These are phyloP conservation scores for Cephalotes varians DNA, from an alignment of 2,888 invertebrate species.

Conservation along the genomic window DNA sequence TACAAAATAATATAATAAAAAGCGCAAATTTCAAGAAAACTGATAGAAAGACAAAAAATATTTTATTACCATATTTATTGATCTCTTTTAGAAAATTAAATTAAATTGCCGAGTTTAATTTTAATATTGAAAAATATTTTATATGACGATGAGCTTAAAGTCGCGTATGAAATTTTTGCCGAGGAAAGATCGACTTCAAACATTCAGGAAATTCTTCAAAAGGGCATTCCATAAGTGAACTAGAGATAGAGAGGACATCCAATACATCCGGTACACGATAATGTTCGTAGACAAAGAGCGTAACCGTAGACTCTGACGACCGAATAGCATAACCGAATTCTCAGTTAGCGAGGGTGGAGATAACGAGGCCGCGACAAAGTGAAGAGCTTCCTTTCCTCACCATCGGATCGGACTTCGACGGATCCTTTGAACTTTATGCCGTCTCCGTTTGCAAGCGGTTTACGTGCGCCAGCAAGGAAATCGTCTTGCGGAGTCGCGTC, in stretches of 20 bases:
- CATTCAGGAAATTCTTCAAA: background rate
- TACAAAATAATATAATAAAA: background rate
- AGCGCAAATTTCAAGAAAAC: background rate
- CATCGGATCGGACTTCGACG: constrained; percentile 51
- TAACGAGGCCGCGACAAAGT: constrained; percentile 41
- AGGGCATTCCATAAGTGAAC: background rate
- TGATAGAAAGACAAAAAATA: background rate
- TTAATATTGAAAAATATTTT: background rate
- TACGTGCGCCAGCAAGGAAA: constrained; percentile 23
- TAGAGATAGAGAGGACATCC: background rate
- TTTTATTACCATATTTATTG: background rate
- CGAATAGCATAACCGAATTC: constrained; percentile 17
- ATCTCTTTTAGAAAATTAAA: background rate
- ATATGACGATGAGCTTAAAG: too few species aligned
- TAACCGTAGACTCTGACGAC: constrained; percentile 25
- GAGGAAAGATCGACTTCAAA: background rate
- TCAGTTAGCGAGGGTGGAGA: constrained; percentile 17
- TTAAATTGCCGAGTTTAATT: background rate
- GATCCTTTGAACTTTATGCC: constrained; percentile 59
- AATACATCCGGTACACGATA: constrained; percentile 8
- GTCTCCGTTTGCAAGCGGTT: constrained; percentile 48
- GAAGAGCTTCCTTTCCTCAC: constrained; percentile 26
- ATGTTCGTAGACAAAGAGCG: constrained; percentile 38
- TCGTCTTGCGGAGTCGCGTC: constrained; percentile 27
- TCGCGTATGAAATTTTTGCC: background rate